Evolutionary conservation across 2,797 vertebrate genomes (phyloP), one percentile per base, ranked within the genome.

Genomic region (Sparus aurata): DNA sequence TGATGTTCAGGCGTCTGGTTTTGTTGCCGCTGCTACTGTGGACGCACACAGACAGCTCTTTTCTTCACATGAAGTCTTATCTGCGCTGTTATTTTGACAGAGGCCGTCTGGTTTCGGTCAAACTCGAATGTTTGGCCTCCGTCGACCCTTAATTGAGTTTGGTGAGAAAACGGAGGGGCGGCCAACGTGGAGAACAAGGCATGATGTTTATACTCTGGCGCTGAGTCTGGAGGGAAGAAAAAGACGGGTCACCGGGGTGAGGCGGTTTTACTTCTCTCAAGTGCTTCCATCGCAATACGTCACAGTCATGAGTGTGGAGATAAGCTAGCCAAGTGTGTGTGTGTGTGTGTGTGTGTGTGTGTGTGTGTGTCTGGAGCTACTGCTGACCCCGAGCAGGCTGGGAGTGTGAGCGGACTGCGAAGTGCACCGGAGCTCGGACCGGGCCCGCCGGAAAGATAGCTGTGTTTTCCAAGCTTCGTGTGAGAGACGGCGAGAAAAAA

Each of bases 221-320:
- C 60, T 75, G 61, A 6, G 61, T 78, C 67, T 49, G 76, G 22
- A 60, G 50, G 66, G 52, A 74, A 65, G 69, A 58, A 2, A 70
- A 70, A 55, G 77, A 9, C 7, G 2, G 82, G 81, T 86, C 63
- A 62, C 6, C 3, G 45, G 53, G 89, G 86, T 80, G 47, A 63
- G 76, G 77, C 64, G 50, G 62, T 79, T 73, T 74, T 85, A 82
- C 77, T 74, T 77, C 79, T 77, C 74, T 75, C 79, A 77, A 79
- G 60, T 77, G 62, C 83, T 81, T 84, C 73, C 50, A 50, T 34
- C 62, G 82, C 90, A 85, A 65, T 88, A 79, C 83, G 75, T 86
- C 78, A 84, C 54, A 57, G 69, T 75, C 69, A 75, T 59, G 73
- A 52, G 52, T 68, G 79, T 64, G 74, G 74, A 84, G 81, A 92